Base-by-base conservation (phyloP, 2,113 vertebrate species). In the Emydura subglobosa region DNA sequence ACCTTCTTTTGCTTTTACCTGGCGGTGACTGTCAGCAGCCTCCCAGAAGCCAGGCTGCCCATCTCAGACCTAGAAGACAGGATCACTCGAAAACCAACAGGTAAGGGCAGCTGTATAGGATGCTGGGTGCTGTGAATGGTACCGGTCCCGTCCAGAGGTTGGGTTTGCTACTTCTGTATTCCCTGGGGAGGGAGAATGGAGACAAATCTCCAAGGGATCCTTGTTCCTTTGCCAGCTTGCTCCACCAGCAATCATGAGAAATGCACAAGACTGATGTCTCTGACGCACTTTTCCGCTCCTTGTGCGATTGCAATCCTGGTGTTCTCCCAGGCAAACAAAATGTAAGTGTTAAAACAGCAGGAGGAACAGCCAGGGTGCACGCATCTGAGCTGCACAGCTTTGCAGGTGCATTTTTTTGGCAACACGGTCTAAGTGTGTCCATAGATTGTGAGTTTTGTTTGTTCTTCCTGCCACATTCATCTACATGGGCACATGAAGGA, bases 31-130 rank as follows among this genome's bases (percentile, higher is more conserved):
- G 97, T 98, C 94, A 87, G 97, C 91, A 96, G 96, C 74, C 96
- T 97, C 29, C 85, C 98, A 49, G 95, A 98, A 29, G 98, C 97
- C 86, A 91, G 97, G 89, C 96, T 98, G 84, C 97, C 98, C 83
- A 92, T 96, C 2, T 89, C 98, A 29, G 97, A 96, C 94, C 97
- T 98, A 81, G 98, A 98, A 97, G 98, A 98, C 98, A 98, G 97
- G 94, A 93, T 94, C 44, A 79, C 92, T 79, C 91, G 95, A 27
- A 86, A 94, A 79, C 72, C 93, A 39, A 65, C 96, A 93, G 97
- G 96, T 95, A 93, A 96, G 91, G 24, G 31, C 21, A 24, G 27
- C 54, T 49, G 16, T 27, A n/a, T 19, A 31, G 47, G 49, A 80
- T 51, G 79, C 47, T 34, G 16, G 42, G 39, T 84, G 79, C 79